Base-by-base conservation (phyloP, 2,888 invertebrate species). In the Syrista parreyssii region DNA sequence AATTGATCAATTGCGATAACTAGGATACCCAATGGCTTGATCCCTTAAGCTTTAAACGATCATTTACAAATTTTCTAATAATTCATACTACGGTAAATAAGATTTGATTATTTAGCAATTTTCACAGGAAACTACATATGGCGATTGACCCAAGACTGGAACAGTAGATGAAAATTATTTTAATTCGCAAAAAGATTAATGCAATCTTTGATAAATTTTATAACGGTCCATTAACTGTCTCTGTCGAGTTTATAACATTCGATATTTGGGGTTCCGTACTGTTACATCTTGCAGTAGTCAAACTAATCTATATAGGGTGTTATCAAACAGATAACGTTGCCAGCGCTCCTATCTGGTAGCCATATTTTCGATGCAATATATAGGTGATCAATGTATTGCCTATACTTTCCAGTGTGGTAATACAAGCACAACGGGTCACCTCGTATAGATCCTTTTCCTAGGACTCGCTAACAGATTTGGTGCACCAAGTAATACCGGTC, bases 281-380 rank as follows among this genome's bases (percentile, higher is more conserved):
- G 82, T 82, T 83, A 83, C 83, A 81, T 81, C 76, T 82, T 79
- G 83, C 84, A 79, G 89, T 89, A 89, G 89, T 88, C 87, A 82
- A 87, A 82, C 87, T 88, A 89, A 89, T 89, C 89, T 87, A 85
- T 88, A 88, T 87, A 86, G 85, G 84, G 83, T 88, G 86, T 89
- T 89, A 89, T 89, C 89, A 82, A 83, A 79, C 79, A 88, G 91
- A 91, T 91, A 91, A 90, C 82, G 90, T 90, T 89, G 88, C 89
- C 88, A 79, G 86, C 89, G 90, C 84, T 87, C 88, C 90, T 91
- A 91, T 90, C 91, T 87, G 88, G 89, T 86, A 89, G 89, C 88
- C 86, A 89, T 88, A 89, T 91, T 89, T 90, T 90, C 86, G 88
- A 90, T 91, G 88, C 86, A 90, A 91, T 89, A 89, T 88, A 90